Evolutionary conservation across 2,113 vertebrate genomes (phyloP).

Genomic region (Piaya cayana): DNA sequence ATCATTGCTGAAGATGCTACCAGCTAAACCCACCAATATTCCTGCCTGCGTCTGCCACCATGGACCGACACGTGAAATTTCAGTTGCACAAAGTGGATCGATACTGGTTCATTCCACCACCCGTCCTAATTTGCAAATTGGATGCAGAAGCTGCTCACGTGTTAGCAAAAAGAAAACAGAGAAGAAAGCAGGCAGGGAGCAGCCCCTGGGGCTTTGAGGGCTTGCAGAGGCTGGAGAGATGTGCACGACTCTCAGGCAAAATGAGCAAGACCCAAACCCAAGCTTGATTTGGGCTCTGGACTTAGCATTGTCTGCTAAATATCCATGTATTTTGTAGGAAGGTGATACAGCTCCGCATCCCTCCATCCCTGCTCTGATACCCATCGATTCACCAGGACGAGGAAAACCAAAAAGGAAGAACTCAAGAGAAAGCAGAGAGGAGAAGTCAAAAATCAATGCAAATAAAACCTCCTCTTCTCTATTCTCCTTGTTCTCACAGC

Average conservation of each 20-base stretch:
- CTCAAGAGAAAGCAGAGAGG: background rate
- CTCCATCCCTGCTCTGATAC: background rate
- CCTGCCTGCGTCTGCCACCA: background rate
- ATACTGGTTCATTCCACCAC: background rate
- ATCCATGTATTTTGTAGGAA: background rate
- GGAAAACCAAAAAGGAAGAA: background rate
- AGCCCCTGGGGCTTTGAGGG: background rate
- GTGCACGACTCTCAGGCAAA: fast-evolving
- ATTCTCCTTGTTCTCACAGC: background rate
- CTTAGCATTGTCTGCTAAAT: background rate
- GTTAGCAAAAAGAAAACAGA: fast-evolving
- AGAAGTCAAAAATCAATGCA: background rate
- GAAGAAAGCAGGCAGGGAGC: background rate
- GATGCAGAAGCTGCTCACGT: fast-evolving
- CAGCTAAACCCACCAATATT: background rate
- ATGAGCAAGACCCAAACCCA: background rate
- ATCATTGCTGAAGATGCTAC: background rate
- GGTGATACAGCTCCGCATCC: background rate
- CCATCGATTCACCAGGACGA: background rate
- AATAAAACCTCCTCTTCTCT: background rate
- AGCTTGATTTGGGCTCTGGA: background rate
- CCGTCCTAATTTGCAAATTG: background rate
- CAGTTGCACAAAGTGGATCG: background rate
- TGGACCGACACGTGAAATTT: fast-evolving
- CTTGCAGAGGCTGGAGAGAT: background rate